Conservation (phyloP, 2,797 vertebrate species). For the Cynodonichthys magdalenae region DNA sequence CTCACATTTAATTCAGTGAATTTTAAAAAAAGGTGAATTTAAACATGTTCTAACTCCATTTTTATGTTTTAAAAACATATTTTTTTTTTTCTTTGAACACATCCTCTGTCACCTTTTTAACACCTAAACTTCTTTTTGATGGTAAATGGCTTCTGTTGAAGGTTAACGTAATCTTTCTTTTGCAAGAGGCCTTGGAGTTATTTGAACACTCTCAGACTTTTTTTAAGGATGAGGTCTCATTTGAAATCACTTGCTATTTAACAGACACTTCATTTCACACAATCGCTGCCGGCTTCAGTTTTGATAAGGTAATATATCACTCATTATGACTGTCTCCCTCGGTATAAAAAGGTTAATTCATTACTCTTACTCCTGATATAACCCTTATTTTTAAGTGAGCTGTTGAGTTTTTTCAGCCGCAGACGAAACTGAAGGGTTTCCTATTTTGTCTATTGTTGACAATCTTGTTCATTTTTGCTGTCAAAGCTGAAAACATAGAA, state of each 20-base stretch:
- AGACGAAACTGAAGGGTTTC: background rate
- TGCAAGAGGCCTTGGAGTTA: background rate
- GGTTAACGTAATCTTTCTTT: slow-evolving; percentile 32
- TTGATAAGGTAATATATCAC: slow-evolving; percentile 38
- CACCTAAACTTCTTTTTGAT: slow-evolving; percentile 14
- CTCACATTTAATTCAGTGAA: too few relatives aligned
- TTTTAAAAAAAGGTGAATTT: too few relatives aligned
- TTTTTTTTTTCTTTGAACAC: slow-evolving; percentile 7
- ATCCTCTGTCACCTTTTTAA: slow-evolving; percentile 13
- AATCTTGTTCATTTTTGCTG: background rate
- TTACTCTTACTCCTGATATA: slow-evolving; percentile 10
- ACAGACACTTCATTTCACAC: slow-evolving; percentile 14
- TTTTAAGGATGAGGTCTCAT: slow-evolving; percentile 30
- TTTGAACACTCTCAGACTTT: slow-evolving; percentile 15
- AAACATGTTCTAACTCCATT: too few relatives aligned
- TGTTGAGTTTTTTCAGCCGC: slow-evolving; percentile 9
- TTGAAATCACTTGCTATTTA: slow-evolving; percentile 26
- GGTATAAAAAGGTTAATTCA: slow-evolving; percentile 32
- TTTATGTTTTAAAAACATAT: too few relatives aligned
- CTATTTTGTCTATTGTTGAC: background rate
- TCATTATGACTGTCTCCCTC: slow-evolving; percentile 24
- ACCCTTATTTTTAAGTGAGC: slow-evolving; percentile 6
- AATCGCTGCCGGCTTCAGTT: slow-evolving; percentile 11
- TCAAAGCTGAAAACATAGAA: background rate
- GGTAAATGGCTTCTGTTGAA: slow-evolving; percentile 23